phyloP scores from a whole-genome alignment of 1,140 invertebrate genomes.

The Drosophila virilis region DNA sequence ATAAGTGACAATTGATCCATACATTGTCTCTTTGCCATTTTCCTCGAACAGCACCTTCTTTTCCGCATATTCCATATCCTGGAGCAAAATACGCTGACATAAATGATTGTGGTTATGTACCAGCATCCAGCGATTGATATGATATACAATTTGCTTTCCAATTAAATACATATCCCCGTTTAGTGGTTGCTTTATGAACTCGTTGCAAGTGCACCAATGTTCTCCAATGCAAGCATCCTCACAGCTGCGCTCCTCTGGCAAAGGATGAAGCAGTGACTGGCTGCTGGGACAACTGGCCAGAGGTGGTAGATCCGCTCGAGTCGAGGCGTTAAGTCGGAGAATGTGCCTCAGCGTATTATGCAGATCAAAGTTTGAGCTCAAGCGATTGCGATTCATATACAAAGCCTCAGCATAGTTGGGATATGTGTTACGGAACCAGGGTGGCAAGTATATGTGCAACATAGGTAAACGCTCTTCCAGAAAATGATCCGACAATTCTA shows the following conservation, averaged over 20 bases:
- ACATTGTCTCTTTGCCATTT: slow-evolving; percentile 22
- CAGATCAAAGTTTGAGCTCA: slow-evolving; percentile 93
- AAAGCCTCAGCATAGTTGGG: slow-evolving; percentile 88
- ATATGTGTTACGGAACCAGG: slow-evolving; percentile 88
- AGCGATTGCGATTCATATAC: slow-evolving; percentile 88
- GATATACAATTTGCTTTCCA: slow-evolving; percentile 84
- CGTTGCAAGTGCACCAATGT: slow-evolving; percentile 91
- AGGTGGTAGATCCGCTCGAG: not conserved
- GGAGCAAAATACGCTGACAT: slow-evolving; percentile 35
- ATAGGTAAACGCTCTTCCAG: slow-evolving; percentile 95
- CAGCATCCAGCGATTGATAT: slow-evolving; percentile 77
- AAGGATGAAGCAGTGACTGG: slow-evolving; percentile 87
- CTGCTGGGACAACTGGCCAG: slow-evolving; percentile 86
- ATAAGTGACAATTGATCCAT: slow-evolving; percentile 29
- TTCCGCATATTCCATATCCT: slow-evolving; percentile 34
- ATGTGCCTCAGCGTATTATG: slow-evolving; percentile 87
- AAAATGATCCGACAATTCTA: slow-evolving; percentile 88
- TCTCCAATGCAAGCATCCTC: slow-evolving; percentile 88
- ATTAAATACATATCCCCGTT: slow-evolving; percentile 76
- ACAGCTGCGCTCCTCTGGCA: slow-evolving; percentile 89
- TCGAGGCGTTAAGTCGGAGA: slow-evolving; percentile 57
- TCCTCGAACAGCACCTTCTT: slow-evolving; percentile 25
- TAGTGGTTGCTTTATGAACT: slow-evolving; percentile 79
- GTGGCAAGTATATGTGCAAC: slow-evolving; percentile 90
- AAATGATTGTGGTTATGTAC: slow-evolving; percentile 11